phyloP scores from a whole-genome alignment of 2,888 invertebrate genomes.

The Hedychridium roseum region DNA sequence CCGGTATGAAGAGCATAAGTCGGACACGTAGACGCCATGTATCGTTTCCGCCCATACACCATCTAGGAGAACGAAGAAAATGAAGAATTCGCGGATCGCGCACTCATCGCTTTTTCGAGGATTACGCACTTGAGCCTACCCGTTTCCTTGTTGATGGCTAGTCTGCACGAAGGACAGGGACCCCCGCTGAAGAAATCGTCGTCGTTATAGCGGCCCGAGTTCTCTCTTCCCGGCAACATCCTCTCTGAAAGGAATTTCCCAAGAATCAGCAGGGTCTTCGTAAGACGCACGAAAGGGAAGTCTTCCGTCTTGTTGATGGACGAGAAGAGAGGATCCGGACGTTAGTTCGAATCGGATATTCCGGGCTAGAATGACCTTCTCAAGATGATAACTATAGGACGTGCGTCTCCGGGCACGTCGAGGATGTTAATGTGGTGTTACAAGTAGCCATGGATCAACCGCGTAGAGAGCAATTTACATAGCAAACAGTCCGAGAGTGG shows the following conservation, averaged over 20 bases:
- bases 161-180: conserved; percentile 61
- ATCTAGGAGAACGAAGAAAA: conserved; percentile 45
- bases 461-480: conserved; percentile 34
- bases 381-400: too few species aligned
- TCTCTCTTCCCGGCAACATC: conserved; percentile 43
- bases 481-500: conserved; percentile 33
- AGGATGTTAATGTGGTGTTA: conserved; percentile 30
- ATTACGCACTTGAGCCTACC: conserved; percentile 63
- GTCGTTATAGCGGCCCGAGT: conserved; percentile 46
- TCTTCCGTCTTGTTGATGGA: too few species aligned
- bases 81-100: background rate
- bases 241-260: conserved; percentile 39
- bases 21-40: conserved; percentile 62
- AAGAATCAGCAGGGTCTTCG: too few species aligned
- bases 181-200: conserved; percentile 49
- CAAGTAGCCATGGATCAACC: conserved; percentile 22
- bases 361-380: too few species aligned
- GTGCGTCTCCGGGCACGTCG: conserved; percentile 12
- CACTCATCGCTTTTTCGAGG: too few species aligned
- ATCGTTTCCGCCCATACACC: conserved; percentile 64
- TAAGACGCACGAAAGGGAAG: too few species aligned
- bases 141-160: conserved; percentile 63
- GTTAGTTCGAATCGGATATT: too few species aligned
- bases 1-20: conserved; percentile 61
- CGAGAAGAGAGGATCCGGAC: too few species aligned